These are phyloP conservation scores for Platycercus adscitus DNA, from an alignment of 2,113 vertebrate species.

Conservation along the genomic window DNA sequence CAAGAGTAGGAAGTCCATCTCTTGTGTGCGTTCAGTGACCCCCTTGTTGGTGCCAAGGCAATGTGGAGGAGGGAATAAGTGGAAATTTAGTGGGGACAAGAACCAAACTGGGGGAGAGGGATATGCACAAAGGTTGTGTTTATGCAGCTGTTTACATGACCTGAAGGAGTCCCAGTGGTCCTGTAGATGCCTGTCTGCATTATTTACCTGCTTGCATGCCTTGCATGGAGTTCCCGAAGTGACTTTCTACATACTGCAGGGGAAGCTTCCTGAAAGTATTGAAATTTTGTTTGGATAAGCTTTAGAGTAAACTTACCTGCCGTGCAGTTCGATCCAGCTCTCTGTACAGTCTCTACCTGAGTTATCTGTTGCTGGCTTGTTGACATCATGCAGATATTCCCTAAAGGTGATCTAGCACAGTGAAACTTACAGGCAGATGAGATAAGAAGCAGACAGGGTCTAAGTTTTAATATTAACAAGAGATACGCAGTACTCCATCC, in stretches of 20 bases:
- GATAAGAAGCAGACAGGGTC: not conserved
- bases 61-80: not conserved
- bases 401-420: not conserved
- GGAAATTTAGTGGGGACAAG: not conserved
- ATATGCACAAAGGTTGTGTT: not conserved
- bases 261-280: not conserved
- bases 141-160: not conserved
- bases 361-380: not conserved
- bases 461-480: fast-evolving
- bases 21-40: not conserved
- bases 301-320: not conserved
- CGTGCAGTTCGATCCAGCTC: not conserved
- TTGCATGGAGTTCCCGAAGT: not conserved
- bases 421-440: not conserved
- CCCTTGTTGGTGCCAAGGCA: not conserved
- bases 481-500: not conserved
- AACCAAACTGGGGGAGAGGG: not conserved
- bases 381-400: not conserved
- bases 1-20: not conserved
- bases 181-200: not conserved
- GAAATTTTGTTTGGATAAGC: not conserved
- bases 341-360: not conserved
- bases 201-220: not conserved
- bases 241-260: not conserved
- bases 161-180: not conserved